Base-by-base conservation (phyloP, 2,797 vertebrate genomes). In the Echiichthys vipera region DNA sequence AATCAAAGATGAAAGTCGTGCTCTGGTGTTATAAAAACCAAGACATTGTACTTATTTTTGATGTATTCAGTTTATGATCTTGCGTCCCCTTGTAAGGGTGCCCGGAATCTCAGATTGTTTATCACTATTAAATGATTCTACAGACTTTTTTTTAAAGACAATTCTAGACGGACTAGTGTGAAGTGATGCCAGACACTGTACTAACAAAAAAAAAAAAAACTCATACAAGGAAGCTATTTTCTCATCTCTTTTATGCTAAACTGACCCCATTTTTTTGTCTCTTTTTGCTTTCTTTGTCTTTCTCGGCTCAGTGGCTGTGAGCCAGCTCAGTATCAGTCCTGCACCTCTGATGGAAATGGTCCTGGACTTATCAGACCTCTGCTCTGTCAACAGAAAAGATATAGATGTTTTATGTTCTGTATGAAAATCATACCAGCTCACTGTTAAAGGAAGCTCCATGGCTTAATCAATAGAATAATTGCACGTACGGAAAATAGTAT, bases 391-490 rank as follows among this genome's bases (percentile, higher is more conserved):
- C 70, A 76, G 70, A 64, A 78, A 56, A 70, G 80, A 72, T 70
- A 47, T 20, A 27, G 43, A 53, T 65, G 47, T 72, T 70, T 65
- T 59, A 64, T 67, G 70, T 80, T 81, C 65, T 66, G 70, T 49
- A 51, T 74, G 39, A 71, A 37, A 80, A 84, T 59, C 81, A 84
- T 57, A 74, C 10, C 30, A 64, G 63, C 20, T 22, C 69, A 77
- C 74, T 79, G 65, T 65, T 71, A 72, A 80, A 70, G 27, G 54
- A 81, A 77, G 75, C 57, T 55, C 62, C 30, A 46, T 42, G 75
- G 77, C 77, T 81, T 85, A 88, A 88, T 92, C 88, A 91, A 88
- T 86, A 81, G 77, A 37, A 65, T 85, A 88, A 89, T 86, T 89
- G 64, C 24, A 20, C 67, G 79, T 73, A 70, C 20, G 77, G 83